Evolutionary conservation across 2,888 invertebrate genomes (phyloP), one percentile per base, ranked within the genome.

Genomic region (Cantharis rustica): DNA sequence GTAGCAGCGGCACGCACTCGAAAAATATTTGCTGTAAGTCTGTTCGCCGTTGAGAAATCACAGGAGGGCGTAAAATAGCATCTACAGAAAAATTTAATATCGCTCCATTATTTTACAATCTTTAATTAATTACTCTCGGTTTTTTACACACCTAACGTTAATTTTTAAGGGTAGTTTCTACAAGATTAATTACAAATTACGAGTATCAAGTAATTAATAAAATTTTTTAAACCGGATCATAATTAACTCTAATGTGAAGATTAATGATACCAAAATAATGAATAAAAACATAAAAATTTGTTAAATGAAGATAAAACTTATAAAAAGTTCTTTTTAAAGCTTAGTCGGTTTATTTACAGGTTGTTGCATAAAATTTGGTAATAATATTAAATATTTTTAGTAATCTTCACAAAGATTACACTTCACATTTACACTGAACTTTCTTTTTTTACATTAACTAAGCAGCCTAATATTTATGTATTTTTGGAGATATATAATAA

Each of bases 21-120:
- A 66, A 66, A 23, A 66, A 66, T 66, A 66, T 66, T 20, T 66
- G 16, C 64, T 66, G n/a, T 23, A 66, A 9, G 20, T 17, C 23
- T 66, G n/a, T 20, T 66, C 64, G 23, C 64, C 64, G 17, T 20
- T 66, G 64, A 66, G 64, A 66, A 66, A 66, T 66, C 64, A 66
- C 64, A 23, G 23, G n/a, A 20, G 64, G 64, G 64, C 23, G 64
- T 66, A 20, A 66, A 66, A n/a, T 66, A 66, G 16, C 64, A 66
- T 23, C 64, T 66, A 23, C 64, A 66, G 16, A n/a, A 66, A 66
- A 66, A 66, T 20, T 20, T 66, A 17, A 17, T 66, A 20, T 66
- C 13, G 63, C 9, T 23, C 23, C 16, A 63, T 63, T 63, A 63
- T 16, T 66, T 16, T 66, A 17, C 64, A 66, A 17, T 20, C 23